These are phyloP conservation scores for Neomonachus schauinslandi DNA, from an alignment of 2,113 vertebrate genomes.

Conservation along the genomic window DNA sequence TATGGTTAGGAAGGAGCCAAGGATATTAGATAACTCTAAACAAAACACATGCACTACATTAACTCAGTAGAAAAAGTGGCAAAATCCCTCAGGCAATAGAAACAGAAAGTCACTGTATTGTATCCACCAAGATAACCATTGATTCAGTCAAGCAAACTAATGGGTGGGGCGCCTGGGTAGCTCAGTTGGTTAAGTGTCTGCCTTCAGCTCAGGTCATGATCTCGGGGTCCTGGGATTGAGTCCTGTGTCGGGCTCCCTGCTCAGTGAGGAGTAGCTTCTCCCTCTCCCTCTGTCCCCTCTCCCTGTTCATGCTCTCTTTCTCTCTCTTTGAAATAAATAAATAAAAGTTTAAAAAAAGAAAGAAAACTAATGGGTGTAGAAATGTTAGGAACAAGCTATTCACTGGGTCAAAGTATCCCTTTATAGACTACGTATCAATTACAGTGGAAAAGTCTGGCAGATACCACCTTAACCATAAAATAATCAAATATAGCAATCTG, in stretches of 20 bases:
- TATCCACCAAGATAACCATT: slow-evolving; percentile 17
- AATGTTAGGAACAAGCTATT: not conserved
- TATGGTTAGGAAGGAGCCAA: not conserved
- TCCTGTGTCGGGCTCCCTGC: fast-evolving
- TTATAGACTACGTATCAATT: not conserved
- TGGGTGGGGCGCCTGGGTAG: not conserved
- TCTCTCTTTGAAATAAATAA: not conserved
- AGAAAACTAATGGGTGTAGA: not conserved
- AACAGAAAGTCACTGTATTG: not conserved
- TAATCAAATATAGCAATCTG: not conserved
- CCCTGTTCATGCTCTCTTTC: not conserved
- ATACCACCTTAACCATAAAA: not conserved
- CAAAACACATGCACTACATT: not conserved
- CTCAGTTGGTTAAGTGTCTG: not conserved
- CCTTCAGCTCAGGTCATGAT: too few species aligned
- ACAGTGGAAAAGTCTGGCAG: not conserved
- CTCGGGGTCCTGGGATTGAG: not conserved
- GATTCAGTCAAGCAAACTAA: not conserved
- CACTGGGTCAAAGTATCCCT: not conserved
- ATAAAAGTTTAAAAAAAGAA: not conserved
- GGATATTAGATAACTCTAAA: not conserved
- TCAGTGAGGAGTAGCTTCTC: not conserved
- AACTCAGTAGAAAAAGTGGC: not conserved
- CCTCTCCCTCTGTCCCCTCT: not conserved
- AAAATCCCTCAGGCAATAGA: not conserved